A percentile compares a stretch with the other conserved stretches of the same genome.
These are phyloP conservation scores for Syngnathus acus DNA, from an alignment of 2,797 vertebrate species.

Conservation along the genomic window DNA sequence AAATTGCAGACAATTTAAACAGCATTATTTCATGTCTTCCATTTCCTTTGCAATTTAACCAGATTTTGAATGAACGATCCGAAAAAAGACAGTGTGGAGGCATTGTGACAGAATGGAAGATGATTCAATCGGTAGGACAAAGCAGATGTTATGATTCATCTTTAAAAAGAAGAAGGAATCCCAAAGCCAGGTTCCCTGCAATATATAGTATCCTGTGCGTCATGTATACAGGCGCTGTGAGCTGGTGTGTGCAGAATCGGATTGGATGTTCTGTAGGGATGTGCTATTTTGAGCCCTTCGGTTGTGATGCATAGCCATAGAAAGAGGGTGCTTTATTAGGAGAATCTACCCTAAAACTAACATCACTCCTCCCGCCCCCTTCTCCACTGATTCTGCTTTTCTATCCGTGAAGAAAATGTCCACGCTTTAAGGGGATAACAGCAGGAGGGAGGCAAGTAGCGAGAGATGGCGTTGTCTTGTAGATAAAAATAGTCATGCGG, in stretches of 20 bases:
- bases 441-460: not conserved
- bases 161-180: not conserved
- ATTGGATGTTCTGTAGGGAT: not conserved
- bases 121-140: not conserved
- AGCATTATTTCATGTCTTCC: not conserved
- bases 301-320: slow-evolving; percentile 1
- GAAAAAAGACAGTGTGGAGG: no score
- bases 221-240: not conserved
- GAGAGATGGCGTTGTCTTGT: not conserved
- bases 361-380: not conserved
- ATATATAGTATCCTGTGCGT: not conserved
- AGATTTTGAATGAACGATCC: not conserved
- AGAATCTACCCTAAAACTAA: not conserved
- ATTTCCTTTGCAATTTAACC: not conserved
- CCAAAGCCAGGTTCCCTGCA: not conserved
- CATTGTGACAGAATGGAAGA: not conserved
- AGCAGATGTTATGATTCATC: slow-evolving; percentile 3
- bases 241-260: not conserved
- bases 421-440: not conserved
- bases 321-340: not conserved
- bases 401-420: not conserved
- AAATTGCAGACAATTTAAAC: not conserved
- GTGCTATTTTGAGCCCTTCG: slow-evolving; percentile 5
- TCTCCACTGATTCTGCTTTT: not conserved
- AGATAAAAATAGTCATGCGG: slow-evolving; percentile 1